phyloP scores from a whole-genome alignment of 2,113 vertebrate genomes.

The Neolamprologus longior region DNA sequence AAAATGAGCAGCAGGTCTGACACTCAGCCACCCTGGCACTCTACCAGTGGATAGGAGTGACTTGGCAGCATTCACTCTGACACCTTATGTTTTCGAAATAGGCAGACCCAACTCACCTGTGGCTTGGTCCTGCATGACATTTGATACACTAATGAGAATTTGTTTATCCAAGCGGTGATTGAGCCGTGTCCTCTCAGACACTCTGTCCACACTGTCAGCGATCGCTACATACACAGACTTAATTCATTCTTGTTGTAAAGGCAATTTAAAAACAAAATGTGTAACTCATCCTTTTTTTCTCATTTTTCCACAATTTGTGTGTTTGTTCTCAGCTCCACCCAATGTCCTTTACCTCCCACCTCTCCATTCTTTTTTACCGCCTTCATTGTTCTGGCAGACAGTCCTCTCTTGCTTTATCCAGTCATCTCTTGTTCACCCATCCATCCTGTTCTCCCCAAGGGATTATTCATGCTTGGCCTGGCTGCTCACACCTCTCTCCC shows the following conservation, averaged over 20 bases:
- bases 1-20: constrained; percentile 11
- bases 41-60: neutral
- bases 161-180: neutral
- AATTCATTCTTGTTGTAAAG: neutral
- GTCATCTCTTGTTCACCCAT: constrained; percentile 38
- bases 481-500: constrained; percentile 37
- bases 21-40: neutral
- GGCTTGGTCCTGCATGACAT: neutral
- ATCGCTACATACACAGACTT: neutral
- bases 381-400: constrained; percentile 23
- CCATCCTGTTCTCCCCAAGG: constrained; percentile 5
- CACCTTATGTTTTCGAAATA: neutral
- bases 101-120: constrained; percentile 7
- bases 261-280: neutral
- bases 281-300: neutral
- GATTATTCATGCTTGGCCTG: constrained; percentile 44
- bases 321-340: neutral
- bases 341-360: neutral
- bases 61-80: neutral
- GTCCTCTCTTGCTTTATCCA: constrained; percentile 34
- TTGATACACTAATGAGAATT: neutral
- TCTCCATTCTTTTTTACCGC: neutral
- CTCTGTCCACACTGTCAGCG: neutral
- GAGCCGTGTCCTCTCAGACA: neutral
- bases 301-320: neutral